Conservation (phyloP, 2,797 vertebrate species). For the Hydrophis major region DNA sequence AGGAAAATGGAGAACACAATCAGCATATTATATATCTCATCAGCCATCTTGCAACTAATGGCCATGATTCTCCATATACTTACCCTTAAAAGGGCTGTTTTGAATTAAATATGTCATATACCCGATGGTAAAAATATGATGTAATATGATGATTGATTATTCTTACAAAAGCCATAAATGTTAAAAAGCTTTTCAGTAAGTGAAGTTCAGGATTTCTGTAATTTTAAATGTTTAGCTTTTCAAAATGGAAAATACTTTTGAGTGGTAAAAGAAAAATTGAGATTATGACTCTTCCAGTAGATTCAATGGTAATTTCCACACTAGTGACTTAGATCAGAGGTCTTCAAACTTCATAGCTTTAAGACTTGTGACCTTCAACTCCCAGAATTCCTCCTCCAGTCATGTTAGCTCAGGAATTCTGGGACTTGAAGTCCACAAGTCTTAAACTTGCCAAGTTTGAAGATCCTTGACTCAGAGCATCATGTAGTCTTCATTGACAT, state of each 20-base stretch:
- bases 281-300: background rate
- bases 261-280: background rate
- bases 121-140: background rate
- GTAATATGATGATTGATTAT: background rate
- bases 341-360: no score
- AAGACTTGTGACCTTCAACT: no score
- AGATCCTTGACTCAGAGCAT: background rate
- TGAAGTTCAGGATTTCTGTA: background rate
- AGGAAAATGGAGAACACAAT: background rate
- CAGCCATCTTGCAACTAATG: background rate
- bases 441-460: no score
- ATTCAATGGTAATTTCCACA: background rate
- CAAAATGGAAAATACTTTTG: background rate
- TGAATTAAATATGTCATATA: background rate
- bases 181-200: no score
- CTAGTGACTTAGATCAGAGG: background rate
- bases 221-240: background rate
- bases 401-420: no score
- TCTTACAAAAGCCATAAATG: background rate
- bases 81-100: background rate
- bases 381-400: no score
- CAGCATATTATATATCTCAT: background rate
- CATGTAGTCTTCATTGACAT: background rate
- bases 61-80: background rate
- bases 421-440: no score